Conservation (phyloP, 1,140 invertebrate genomes). For the Ips nitidus region DNA sequence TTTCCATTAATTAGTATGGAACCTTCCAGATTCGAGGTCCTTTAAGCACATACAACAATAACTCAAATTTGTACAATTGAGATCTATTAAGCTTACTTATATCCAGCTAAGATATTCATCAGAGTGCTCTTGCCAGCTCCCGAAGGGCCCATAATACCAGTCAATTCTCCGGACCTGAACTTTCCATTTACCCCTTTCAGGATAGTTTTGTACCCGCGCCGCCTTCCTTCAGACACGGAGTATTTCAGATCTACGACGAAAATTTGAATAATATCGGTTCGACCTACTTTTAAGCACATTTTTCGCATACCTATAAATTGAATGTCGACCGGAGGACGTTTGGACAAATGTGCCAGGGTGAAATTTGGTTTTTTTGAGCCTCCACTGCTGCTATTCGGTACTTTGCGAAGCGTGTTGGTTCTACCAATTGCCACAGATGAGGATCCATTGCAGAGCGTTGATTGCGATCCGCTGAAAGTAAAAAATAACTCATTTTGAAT, state of each 20-base stretch:
- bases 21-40: slow-evolving; percentile 74
- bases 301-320: slow-evolving; percentile 29
- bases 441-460: slow-evolving; percentile 70
- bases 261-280: slow-evolving; percentile 8
- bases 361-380: slow-evolving; percentile 49
- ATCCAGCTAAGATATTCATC: slow-evolving; percentile 84
- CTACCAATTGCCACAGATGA: slow-evolving; percentile 47
- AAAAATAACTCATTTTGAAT: neutral
- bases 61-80: neutral
- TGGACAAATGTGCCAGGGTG: slow-evolving; percentile 76
- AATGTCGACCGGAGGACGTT: slow-evolving; percentile 78
- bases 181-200: slow-evolving; percentile 83
- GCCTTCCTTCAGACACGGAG: slow-evolving; percentile 37
- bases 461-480: slow-evolving; percentile 64
- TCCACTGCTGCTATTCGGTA: slow-evolving; percentile 61
- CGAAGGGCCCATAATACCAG: slow-evolving; percentile 92
- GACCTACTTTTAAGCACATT: neutral
- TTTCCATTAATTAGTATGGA: slow-evolving; percentile 83
- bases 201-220: slow-evolving; percentile 66
- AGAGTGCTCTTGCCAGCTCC: slow-evolving; percentile 89
- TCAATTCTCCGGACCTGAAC: slow-evolving; percentile 81
- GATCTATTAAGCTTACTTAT: slow-evolving; percentile 66
- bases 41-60: slow-evolving; percentile 50
- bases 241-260: slow-evolving; percentile 34
- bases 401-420: slow-evolving; percentile 61